Evolutionary conservation across 2,113 vertebrate genomes (phyloP), one percentile per base, ranked within the genome.

Genomic region (Sander vitreus): DNA sequence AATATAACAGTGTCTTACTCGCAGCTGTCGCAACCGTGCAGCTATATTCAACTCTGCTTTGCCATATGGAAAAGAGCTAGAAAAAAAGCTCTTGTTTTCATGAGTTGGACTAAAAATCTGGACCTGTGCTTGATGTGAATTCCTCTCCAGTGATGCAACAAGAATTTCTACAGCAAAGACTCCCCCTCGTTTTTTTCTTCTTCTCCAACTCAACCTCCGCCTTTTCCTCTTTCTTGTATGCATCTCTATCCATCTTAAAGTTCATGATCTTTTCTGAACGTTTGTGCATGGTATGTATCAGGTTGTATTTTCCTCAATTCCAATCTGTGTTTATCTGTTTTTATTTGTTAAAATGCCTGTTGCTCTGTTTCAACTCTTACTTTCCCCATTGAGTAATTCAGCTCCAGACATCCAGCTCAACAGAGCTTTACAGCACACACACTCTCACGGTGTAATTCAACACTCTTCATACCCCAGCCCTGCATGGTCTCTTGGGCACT

Each of bases 91-190:
- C 53, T 79, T 77, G 80, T 84, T 90, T 88, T 90, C 80, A 43
- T 16, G 53, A 54, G 73, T 19, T 47, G 55, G 74, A 62, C 71
- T 51, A 50, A 89, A 87, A 87, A 84, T 89, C 87, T 93, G 86
- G 88, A 91, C 74, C 81, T 76, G 73, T 1, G 75, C 88, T 91
- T 55, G 50, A 85, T 78, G 81, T 43, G 73, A 90, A 94, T 94
- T 94, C 93, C 72, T 91, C 84, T 81, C 54, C 79, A 59, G 64
- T 94, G 93, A 94, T 91, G 93, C 92, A 93, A 94, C 57, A 43
- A 76, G 76, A 87, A 86, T 78, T 91, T 91, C 76, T 60, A 47
- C 74, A 75, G 66, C 53, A 85, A 74, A 50, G 55, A 73, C 73
- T 36, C 57, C 53, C 76, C 27, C n/a, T 21, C 3, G 2, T 36